Base-by-base conservation (phyloP, 1,140 invertebrate species). In the Caenorhabditis latens region DNA sequence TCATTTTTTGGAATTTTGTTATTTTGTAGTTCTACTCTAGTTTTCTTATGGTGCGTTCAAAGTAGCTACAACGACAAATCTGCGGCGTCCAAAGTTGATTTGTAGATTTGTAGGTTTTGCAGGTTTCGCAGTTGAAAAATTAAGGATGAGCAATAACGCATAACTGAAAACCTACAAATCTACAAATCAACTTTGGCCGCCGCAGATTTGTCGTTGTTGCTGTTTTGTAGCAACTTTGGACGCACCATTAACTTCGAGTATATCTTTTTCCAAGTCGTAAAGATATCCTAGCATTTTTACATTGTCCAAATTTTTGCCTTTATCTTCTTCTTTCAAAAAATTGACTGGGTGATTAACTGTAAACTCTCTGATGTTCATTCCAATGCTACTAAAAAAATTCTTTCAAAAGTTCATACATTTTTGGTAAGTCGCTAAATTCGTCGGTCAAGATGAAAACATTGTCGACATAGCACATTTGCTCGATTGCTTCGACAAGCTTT, bases 281-380 rank as follows among this genome's bases (percentile, higher is more conserved):
- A 63, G n/a, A 32, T 63, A 63, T 32, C 58, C 58, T 63, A 63
- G 13, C 21, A 63, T 63, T 63, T 63, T 63, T 9, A 63, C 58
- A 32, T 63, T 63, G 24, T 63, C 58, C 8, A 63, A 6, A 21
- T 63, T 63, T 32, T 24, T 63, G 0, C 9, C 58, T 63, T 14
- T 63, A 32, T 63, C 58, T 40, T 63, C 24, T 24, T 63, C 58
- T 63, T 32, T 24, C 7, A 63, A 11, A 32, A 32, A 32, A 8
- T 32, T 63, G 24, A 32, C 58, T 32, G 58, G n/a, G 21, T 32
- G 13, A 21, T 63, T 63, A 6, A 63, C 24, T 6, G 21, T 32
- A 32, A 63, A 63, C 32, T 63, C 58, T 8, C 58, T 24, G 8
- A 63, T 63, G 13, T 63, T 63, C 58, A 63, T 63, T 32, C 58